Conservation (phyloP, 2,797 vertebrate genomes). For the Rhynchotus rufescens region DNA sequence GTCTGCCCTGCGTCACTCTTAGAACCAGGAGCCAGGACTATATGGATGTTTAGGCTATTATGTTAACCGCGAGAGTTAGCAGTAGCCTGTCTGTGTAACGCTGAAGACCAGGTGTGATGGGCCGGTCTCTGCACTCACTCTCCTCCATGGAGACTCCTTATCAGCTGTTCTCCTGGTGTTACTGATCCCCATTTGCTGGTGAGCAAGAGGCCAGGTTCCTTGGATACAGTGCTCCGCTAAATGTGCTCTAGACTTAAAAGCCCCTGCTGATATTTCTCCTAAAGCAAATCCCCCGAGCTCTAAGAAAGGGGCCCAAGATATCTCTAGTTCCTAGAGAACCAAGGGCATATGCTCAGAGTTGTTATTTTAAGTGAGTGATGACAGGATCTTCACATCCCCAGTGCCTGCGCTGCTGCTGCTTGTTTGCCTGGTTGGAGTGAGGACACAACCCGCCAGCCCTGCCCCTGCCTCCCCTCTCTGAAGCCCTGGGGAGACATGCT, state of each 20-base stretch:
- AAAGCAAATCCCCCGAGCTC: not conserved
- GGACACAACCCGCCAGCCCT: not conserved
- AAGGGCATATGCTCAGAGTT: not conserved
- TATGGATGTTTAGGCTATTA: not conserved
- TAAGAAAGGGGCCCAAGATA: not conserved
- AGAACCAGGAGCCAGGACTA: no score
- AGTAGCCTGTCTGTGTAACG: not conserved
- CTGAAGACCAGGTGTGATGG: not conserved
- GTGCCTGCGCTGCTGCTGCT: fast-evolving
- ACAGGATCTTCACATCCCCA: not conserved
- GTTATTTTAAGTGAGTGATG: not conserved
- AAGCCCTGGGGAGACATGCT: not conserved
- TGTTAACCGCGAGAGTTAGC: not conserved
- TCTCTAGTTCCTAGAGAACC: not conserved
- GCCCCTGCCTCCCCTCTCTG: not conserved
- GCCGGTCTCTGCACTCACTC: not conserved
- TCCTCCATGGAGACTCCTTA: not conserved
- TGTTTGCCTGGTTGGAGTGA: not conserved
- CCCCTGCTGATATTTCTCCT: not conserved
- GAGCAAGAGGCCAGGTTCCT: not conserved
- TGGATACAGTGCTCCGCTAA: not conserved
- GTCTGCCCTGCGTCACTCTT: not conserved
- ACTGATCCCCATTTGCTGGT: not conserved
- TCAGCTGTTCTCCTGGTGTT: not conserved
- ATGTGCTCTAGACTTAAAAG: fast-evolving